phyloP scores from a whole-genome alignment of 2,113 vertebrate genomes.

The Gambusia affinis region DNA sequence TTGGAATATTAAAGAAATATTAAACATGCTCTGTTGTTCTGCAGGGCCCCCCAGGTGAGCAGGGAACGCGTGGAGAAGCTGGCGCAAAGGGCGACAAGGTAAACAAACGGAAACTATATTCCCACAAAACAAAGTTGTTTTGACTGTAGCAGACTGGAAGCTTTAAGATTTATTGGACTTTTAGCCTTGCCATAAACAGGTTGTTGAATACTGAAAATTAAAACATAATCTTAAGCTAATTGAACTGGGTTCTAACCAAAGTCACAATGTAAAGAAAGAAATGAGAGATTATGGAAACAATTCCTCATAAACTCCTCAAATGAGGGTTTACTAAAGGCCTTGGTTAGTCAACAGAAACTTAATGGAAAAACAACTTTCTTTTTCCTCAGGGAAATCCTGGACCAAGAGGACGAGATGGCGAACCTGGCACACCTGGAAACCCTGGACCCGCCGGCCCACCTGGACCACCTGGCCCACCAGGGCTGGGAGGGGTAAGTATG shows the following conservation, averaged over 20 bases:
- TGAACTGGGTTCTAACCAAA: not conserved
- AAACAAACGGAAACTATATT: constrained; percentile 40
- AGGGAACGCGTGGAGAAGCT: constrained; percentile 87
- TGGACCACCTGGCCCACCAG: constrained; percentile 84
- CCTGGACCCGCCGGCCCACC: constrained; percentile 83
- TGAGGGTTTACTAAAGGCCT: not conserved
- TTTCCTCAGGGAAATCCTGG: constrained; percentile 84
- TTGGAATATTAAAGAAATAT: not conserved
- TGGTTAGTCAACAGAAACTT: not conserved
- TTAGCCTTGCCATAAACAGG: not conserved
- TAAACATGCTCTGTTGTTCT: constrained; percentile 26
- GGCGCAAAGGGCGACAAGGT: constrained; percentile 91
- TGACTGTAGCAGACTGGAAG: not conserved
- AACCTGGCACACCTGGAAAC: constrained; percentile 92
- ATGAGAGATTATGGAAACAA: not conserved
- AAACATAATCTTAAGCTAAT: not conserved
- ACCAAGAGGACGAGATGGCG: constrained; percentile 92
- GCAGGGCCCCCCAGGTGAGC: constrained; percentile 91
- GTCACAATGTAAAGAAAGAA: not conserved
- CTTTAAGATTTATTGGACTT: not conserved
- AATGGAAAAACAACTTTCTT: constrained; percentile 5
- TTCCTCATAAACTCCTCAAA: not conserved
- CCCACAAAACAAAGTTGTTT: not conserved
- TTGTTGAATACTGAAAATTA: not conserved
- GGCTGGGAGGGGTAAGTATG: constrained; percentile 89